Evolutionary conservation across 2,888 invertebrate genomes (phyloP).

Genomic region (Cremastinae sp.): DNA sequence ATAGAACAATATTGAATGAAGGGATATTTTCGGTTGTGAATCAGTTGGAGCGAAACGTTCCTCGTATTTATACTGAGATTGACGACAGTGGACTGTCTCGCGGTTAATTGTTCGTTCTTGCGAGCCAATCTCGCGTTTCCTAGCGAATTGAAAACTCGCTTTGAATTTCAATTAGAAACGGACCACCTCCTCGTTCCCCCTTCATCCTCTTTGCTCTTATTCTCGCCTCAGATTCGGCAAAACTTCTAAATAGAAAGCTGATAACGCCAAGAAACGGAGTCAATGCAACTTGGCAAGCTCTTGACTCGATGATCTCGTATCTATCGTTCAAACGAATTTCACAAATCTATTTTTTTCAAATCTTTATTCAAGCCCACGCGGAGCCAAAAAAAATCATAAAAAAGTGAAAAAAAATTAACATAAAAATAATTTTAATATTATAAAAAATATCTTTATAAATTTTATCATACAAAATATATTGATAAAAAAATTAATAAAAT

Average conservation of each 20-base stretch:
- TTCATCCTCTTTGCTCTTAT: slow-evolving; percentile 17
- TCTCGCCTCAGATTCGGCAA: slow-evolving; percentile 42
- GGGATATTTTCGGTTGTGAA: slow-evolving; percentile 50
- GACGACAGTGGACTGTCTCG: slow-evolving; percentile 37
- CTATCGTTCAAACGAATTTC: slow-evolving; percentile 5
- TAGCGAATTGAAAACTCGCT: slow-evolving; percentile 36
- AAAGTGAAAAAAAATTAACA: not conserved
- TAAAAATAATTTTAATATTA: too few species aligned
- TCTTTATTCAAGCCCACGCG: too few species aligned
- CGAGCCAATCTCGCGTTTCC: slow-evolving; percentile 2
- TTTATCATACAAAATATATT: too few species aligned
- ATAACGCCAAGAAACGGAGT: slow-evolving; percentile 55
- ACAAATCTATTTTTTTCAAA: slow-evolving; percentile 17
- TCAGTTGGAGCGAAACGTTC: slow-evolving; percentile 42
- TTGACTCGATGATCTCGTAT: not conserved
- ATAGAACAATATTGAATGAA: slow-evolving; percentile 52
- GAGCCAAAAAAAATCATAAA: slow-evolving; percentile 4
- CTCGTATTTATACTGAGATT: slow-evolving; percentile 3
- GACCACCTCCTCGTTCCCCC: slow-evolving; percentile 5
- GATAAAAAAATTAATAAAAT: too few species aligned
- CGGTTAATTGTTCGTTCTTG: slow-evolving; percentile 46
- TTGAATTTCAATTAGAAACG: slow-evolving; percentile 51
- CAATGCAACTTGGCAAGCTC: slow-evolving; percentile 56
- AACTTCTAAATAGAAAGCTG: slow-evolving; percentile 23
- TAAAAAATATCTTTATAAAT: too few species aligned